These are phyloP conservation scores for Chrysina gloriosa DNA, from an alignment of 2,888 invertebrate genomes.

Conservation along the genomic window DNA sequence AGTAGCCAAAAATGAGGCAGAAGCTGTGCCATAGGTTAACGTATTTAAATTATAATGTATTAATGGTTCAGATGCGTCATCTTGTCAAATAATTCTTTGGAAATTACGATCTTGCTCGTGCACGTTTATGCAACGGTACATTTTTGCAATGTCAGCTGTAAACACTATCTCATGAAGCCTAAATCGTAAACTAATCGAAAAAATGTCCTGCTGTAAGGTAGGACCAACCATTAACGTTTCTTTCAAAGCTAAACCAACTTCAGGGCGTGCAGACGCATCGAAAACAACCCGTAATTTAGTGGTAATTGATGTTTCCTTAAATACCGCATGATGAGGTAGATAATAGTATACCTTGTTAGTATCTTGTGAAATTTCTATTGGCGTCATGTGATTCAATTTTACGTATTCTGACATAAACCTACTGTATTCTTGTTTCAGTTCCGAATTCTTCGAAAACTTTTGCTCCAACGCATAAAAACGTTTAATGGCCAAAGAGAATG, in stretches of 20 bases:
- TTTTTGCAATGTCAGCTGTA: slow-evolving; percentile 24
- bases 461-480: slow-evolving; percentile 48
- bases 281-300: slow-evolving; percentile 36
- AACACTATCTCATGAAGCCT: background rate
- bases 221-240: slow-evolving; percentile 5
- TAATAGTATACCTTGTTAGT: background rate
- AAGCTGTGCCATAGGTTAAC: slow-evolving; percentile 20
- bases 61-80: background rate
- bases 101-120: background rate
- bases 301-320: slow-evolving; percentile 11
- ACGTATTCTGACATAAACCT: slow-evolving; percentile 49
- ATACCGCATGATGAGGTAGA: slow-evolving; percentile 26
- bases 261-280: too few relatives aligned
- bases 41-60: slow-evolving; percentile 20
- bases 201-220: slow-evolving; percentile 5
- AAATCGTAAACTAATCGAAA: slow-evolving; percentile 8
- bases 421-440: slow-evolving; percentile 43
- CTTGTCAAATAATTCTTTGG: slow-evolving; percentile 19
- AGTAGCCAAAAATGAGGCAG: slow-evolving; percentile 15
- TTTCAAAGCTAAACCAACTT: slow-evolving; percentile 7
- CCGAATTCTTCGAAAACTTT: slow-evolving; percentile 39
- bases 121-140: slow-evolving; percentile 18
- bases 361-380: slow-evolving; percentile 1
- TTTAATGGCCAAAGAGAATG: slow-evolving; percentile 42
- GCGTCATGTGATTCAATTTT: slow-evolving; percentile 48